Base-by-base conservation (phyloP, 2,113 vertebrate genomes). In the Sorex araneus region DNA sequence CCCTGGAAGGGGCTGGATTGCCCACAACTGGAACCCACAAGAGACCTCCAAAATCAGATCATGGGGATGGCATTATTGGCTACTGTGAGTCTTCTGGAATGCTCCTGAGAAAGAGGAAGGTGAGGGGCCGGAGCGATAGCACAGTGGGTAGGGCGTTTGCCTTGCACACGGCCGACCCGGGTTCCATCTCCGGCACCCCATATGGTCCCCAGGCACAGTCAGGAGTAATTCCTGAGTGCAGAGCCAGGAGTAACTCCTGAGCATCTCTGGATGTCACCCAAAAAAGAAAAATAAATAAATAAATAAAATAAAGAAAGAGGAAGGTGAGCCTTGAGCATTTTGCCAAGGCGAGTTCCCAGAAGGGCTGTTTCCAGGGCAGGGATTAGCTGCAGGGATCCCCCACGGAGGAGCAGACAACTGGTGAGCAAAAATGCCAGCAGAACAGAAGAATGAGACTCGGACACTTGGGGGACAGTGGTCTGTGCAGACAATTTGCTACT, bases 331-430 rank as follows among this genome's bases (percentile, higher is more conserved):
- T 66, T 80, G 66, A 18, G n/a, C 25, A 82, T 95, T 85, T 50
- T 30, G 27, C 76, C 34, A 71, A 18, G 32, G 0, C 5, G 1
- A 74, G 23, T 79, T 91, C 70, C 13, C 27, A 15, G 12, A 27
- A 94, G 34, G 28, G 47, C 50, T 79, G 60, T 85, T 90, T 84
- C 43, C 77, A 83, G 69, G 69, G 60, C 34, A 76, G 92, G 77
- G 50, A 82, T 5, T 27, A 66, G 36, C 0, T 23, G 78, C 27
- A 64, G 63, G 40, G 32, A 15, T 89, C 92, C 69, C 69, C 54
- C 47, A 81, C 50, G 43, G 84, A 32, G 30, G n/a, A 91, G 71
- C 84, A 76, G 67, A 71, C 7, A 86, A 21, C 34, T 25, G 15
- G 70, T 74, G 54, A 74, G 40, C 30, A 74, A 36, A 90, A 64